These are phyloP conservation scores for Maniola hyperantus DNA, from an alignment of 2,888 invertebrate species.

Conservation along the genomic window DNA sequence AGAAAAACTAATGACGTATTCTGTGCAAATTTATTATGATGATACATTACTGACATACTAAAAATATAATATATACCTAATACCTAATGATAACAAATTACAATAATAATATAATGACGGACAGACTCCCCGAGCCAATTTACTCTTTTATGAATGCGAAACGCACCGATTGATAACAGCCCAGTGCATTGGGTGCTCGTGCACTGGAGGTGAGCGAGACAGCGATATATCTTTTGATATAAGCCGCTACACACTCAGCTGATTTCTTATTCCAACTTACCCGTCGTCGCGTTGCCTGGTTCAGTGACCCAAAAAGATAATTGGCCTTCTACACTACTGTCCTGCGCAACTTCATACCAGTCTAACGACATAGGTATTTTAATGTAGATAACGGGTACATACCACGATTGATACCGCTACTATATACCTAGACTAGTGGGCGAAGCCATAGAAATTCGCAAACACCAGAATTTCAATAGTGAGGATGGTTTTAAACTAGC, in stretches of 20 bases:
- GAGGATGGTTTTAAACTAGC: too few relatives aligned
- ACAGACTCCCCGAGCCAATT: conserved; percentile 28
- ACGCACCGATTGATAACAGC: conserved; percentile 36
- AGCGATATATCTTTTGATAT: conserved; percentile 31
- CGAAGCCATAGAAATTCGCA: too few relatives aligned
- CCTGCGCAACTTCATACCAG: too few relatives aligned
- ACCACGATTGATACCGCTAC: too few relatives aligned
- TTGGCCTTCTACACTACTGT: background rate
- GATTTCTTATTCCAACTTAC: background rate
- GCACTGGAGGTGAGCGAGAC: conserved; percentile 63
- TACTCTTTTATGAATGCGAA: conserved; percentile 30
- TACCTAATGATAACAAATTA: background rate
- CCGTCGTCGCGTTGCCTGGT: too few relatives aligned
- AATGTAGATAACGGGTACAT: too few relatives aligned
- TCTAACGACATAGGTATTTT: too few relatives aligned
- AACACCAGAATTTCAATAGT: too few relatives aligned
- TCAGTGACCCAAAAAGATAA: background rate
- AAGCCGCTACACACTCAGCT: conserved; percentile 5
- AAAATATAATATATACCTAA: background rate
- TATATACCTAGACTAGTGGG: too few relatives aligned
- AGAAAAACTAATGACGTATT: too few relatives aligned
- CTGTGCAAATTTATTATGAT: too few relatives aligned
- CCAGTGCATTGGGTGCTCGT: conserved; percentile 68
- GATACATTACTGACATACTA: too few relatives aligned
- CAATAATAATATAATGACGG: conserved; percentile 11